Evolutionary conservation across 1,140 invertebrate species (phyloP).

Genomic region (Euura saliciscinereae): DNA sequence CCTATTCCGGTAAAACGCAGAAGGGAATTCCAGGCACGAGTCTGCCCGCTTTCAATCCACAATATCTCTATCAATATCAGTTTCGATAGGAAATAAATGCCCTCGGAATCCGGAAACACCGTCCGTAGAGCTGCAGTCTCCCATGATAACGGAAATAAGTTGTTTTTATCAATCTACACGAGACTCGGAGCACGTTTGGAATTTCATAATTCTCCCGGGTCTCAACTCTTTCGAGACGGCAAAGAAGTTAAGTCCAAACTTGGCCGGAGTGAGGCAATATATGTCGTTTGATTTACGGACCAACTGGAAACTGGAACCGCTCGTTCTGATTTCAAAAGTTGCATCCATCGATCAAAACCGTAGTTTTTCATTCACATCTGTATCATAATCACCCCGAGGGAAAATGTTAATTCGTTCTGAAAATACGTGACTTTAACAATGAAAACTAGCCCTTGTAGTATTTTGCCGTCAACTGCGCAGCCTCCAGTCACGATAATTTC

Average conservation of each 20-base stretch:
- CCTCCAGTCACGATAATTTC: background rate
- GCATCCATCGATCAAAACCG: no score
- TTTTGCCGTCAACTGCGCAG: background rate
- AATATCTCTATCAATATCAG: constrained; percentile 5
- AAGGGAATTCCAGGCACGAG: background rate
- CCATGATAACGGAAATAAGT: background rate
- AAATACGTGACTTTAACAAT: constrained; percentile 7
- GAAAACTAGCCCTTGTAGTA: background rate
- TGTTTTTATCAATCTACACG: background rate
- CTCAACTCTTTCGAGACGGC: background rate
- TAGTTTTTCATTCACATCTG: no score
- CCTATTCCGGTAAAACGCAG: no score
- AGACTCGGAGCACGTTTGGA: background rate
- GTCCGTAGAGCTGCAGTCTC: background rate
- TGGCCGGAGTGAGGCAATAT: background rate
- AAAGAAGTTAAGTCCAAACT: background rate
- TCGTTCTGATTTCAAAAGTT: no score
- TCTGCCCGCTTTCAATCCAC: background rate
- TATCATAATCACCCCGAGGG: no score
- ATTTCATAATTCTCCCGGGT: background rate
- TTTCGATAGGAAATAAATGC: background rate
- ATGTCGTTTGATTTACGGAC: background rate
- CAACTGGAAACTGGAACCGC: no score
- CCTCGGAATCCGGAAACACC: background rate
- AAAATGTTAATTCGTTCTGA: no score